Evolutionary conservation across 2,888 invertebrate species (phyloP), one percentile per base, ranked within the genome.

Genomic region (Cosmia pyralina): DNA sequence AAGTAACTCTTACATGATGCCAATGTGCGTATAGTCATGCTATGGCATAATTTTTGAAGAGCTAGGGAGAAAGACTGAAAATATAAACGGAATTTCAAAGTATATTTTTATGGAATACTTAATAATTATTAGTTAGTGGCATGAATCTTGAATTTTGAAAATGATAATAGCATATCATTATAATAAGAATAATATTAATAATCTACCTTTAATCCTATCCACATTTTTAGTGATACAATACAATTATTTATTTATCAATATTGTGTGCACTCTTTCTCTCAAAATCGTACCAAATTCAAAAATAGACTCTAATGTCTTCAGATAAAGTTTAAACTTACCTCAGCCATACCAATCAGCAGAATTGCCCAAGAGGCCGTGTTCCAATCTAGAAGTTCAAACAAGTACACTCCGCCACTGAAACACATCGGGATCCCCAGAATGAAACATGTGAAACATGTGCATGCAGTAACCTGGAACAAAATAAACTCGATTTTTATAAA

Each of bases 311-410:
- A 44, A 50, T 1, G 6, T 13, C 3, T 67, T 6, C 11, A 4
- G 4, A 8, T 53, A 57, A 69, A 67, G 67, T 64, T 65, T 1
- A 46, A 62, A 52, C 88, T 89, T 81, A 96, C 97, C 96, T 98
- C 98, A 64, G 96, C 97, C 77, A 97, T 93, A 70, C 97, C 98
- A 87, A 98, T 97, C 73, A 98, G 93, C 64, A 98, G 93, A 72
- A 98, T 97, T 28, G 98, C 98, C 97, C 98, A 98, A 2, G 97
- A 97, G 15, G 98, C 98, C 0, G 97, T 97, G 91, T 98, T 98
- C 97, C 97, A 97, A 92, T 98, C 98, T 93, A 98, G 96, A 69
- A 98, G 89, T 10, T 97, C 97, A 89, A 98, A 97, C 82, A 98
- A 92, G 88, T 97, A 98, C 72, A 98, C 97, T 17, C 98, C 98